Evolutionary conservation across 2,113 vertebrate species (phyloP), one percentile per base, ranked within the genome.

Genomic region (Cavia porcellus): DNA sequence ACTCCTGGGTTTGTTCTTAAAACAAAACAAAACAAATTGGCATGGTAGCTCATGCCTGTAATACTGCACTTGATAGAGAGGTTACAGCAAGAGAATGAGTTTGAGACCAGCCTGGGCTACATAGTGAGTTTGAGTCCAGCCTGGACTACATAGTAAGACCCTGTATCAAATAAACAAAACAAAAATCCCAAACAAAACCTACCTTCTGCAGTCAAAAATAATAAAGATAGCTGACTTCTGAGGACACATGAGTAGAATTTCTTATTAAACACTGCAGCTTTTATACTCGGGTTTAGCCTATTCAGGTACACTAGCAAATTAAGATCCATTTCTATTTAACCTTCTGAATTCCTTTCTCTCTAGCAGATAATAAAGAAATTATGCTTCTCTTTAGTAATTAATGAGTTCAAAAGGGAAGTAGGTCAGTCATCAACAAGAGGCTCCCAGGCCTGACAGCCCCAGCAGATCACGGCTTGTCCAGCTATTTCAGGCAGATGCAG

Each of bases 181-280:
- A 66, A 82, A 94, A 95, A 81, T 59, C 30, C 45, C 72, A 87
- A 83, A 79, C 42, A 38, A 83, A 68, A 92, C 20, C 13, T 10
- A 84, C 10, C 85, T 85, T 72, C 61, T 59, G 59, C 25, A 83
- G 57, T 79, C 62, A 85, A 82, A 50, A 19, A 42, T 25, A 59
- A 6, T 59, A 30, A 61, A 32, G 42, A 75, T n/a, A 96, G 64
- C 32, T 85, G 59, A 75, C 82, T 91, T 89, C 90, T 59, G 17
- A 45, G 50, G 47, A 55, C 35, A 81, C 14, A 3, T 2, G 35
- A 45, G 5, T 28, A 20, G 62, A 81, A 24, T 17, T 72, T 50
- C 61, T 86, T 47, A 59, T 93, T 87, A 52, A 70, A 50, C 19
- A 62, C 64, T 9, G 13, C 3, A 74, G 42, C 42, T 75, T 74